These are phyloP conservation scores for Apolygus lucorum DNA, from an alignment of 1,140 invertebrate genomes.

Conservation along the genomic window DNA sequence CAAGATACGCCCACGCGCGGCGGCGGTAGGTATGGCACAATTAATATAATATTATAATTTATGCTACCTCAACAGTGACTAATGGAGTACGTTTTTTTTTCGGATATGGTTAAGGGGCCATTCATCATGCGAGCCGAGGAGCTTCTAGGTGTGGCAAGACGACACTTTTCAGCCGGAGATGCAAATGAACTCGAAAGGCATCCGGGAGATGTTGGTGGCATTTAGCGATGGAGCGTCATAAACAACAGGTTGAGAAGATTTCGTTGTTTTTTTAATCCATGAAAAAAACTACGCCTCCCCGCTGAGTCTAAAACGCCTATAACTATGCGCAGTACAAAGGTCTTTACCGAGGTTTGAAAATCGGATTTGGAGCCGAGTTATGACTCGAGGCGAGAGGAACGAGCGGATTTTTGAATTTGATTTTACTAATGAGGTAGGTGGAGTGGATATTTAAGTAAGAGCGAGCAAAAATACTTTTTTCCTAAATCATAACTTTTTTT, in stretches of 20 bases:
- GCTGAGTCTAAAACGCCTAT: too few relatives aligned
- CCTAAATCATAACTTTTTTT: too few relatives aligned
- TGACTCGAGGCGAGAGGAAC: too few relatives aligned
- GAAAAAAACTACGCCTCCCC: too few relatives aligned
- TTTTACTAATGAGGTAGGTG: too few relatives aligned
- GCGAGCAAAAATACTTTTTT: too few relatives aligned
- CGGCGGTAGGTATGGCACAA: conserved; percentile 21
- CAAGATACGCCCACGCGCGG: conserved; percentile 17
- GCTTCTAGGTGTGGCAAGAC: conserved; percentile 13
- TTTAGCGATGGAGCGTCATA: conserved; percentile 12
- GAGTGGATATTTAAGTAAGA: too few relatives aligned
- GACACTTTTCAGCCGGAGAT: conserved; percentile 2
- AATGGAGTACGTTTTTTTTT: conserved; percentile 19
- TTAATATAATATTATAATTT: conserved; percentile 25
- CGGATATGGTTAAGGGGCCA: conserved; percentile 11
- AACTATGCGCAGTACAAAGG: too few relatives aligned
- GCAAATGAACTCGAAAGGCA: conserved; percentile 1
- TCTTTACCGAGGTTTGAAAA: too few relatives aligned
- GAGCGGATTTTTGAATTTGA: too few relatives aligned
- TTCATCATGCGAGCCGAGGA: conserved; percentile 1
- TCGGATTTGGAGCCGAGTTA: too few relatives aligned
- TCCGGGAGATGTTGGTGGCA: conserved; percentile 1
- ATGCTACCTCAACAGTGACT: conserved; percentile 22
- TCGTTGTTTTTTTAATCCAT: not conserved
- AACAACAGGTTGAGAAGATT: conserved; percentile 6